Conservation (phyloP, 2,888 invertebrate species). For the Dolichopus griseipennis region DNA sequence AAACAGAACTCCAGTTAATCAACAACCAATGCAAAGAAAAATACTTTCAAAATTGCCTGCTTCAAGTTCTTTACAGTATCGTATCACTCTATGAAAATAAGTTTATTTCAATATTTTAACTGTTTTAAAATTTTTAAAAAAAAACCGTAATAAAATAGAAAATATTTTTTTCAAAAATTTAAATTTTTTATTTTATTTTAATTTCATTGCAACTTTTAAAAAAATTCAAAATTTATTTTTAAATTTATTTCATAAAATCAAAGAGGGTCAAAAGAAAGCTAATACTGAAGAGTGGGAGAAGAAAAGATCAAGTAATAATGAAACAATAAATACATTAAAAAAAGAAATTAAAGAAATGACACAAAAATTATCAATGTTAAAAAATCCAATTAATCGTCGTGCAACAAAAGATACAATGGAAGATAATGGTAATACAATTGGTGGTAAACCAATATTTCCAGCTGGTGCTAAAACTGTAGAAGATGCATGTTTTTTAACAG, state of each 20-base stretch:
- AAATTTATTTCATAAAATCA: conserved; percentile 12
- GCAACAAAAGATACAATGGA: conserved; percentile 30
- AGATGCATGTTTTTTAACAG: conserved; percentile 50
- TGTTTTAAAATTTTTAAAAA: too few species aligned
- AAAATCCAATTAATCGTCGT: conserved; percentile 37
- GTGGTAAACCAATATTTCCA: conserved; percentile 39
- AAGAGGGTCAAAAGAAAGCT: conserved; percentile 79
- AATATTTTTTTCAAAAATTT: too few species aligned
- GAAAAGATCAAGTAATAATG: conserved; percentile 61
- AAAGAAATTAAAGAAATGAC: conserved; percentile 61
- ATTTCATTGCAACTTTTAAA: too few species aligned
- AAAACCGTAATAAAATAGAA: too few species aligned
- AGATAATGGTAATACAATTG: conserved; percentile 31
- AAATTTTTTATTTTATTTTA: too few species aligned
- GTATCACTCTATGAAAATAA: too few species aligned
- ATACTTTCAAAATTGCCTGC: too few species aligned
- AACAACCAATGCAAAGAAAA: too few species aligned
- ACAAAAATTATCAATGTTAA: conserved; percentile 45
- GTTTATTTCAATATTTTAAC: too few species aligned
- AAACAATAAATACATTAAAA: conserved; percentile 61
- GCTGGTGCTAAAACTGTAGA: conserved; percentile 45
- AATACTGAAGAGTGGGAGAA: conserved; percentile 71
- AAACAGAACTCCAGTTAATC: too few species aligned
- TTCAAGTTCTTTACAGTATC: too few species aligned
- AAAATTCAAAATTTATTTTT: neutral